Evolutionary conservation across 1,140 invertebrate genomes (phyloP).

Genomic region (Triops longicaudatus): DNA sequence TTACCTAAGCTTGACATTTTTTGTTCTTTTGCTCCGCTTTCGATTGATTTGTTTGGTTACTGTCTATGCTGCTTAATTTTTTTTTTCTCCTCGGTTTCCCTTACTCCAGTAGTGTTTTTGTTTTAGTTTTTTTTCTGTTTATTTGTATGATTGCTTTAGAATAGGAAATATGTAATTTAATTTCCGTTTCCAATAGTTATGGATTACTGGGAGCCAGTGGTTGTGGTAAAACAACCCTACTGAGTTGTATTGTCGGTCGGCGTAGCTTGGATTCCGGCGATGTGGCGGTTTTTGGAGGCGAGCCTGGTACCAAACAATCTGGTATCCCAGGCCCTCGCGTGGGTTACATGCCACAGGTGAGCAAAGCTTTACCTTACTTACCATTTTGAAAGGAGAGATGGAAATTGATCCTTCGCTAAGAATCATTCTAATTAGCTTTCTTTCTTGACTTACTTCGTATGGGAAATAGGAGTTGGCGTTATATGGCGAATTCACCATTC

Average conservation of each 20-base stretch:
- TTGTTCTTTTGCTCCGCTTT: no score
- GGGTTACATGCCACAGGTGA: constrained; percentile 49
- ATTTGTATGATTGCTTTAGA: not conserved
- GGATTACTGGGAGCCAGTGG: constrained; percentile 77
- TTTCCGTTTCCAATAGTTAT: constrained; percentile 52
- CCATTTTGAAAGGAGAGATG: not conserved
- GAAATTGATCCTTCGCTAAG: no score
- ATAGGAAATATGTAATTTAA: not conserved
- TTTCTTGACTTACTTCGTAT: not conserved
- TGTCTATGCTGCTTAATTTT: no score
- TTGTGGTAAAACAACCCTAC: constrained; percentile 68
- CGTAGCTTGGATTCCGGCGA: constrained; percentile 70
- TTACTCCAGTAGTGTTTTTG: not conserved
- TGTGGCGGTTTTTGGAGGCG: constrained; percentile 75
- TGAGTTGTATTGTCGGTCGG: constrained; percentile 78
- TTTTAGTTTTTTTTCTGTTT: not conserved
- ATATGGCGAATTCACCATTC: constrained; percentile 89
- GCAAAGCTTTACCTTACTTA: not conserved
- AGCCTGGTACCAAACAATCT: constrained; percentile 58
- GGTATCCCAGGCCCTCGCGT: constrained; percentile 80
- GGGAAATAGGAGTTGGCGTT: constrained; percentile 53
- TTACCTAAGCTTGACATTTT: no score
- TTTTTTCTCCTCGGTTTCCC: no score
- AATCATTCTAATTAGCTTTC: not conserved
- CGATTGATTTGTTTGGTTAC: no score